Base-by-base conservation (phyloP, 2,888 invertebrate species). In the Lucinisca nassula region DNA sequence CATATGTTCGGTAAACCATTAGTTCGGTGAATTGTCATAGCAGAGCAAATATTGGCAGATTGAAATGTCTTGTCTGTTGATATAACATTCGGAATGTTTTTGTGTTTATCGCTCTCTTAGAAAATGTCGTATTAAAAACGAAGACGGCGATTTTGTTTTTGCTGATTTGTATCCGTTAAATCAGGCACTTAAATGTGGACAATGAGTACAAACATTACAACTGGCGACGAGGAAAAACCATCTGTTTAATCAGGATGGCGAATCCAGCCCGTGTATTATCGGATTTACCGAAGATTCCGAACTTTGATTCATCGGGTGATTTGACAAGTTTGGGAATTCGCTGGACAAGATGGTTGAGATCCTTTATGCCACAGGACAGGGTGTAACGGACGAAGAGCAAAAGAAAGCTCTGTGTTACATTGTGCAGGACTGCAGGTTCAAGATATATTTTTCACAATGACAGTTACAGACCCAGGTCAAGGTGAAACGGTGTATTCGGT, bases 301-400 rank as follows among this genome's bases (percentile, higher is more conserved):
- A 80, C 51, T 72, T 80, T 73, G 79, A 80, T 45, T 45, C 79
- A 67, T n/a, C 61, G 61, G 79, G 79, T 14, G 73, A 80, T 49
- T 35, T 51, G 30, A 80, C 45, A n/a, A 35, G 27, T 35, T 35
- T 72, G 8, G 82, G 61, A 51, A 37, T 67, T 8, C 27, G 67
- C 8, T 76, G 82, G 51, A 51, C 76, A 38, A 61, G 49, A 49
- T 82, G 70, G 77, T 3, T 51, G 0, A 17, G 77, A 0, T 17
- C 55, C 1, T 82, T 82, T 24, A 8, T 45, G 45, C 45, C 45
- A 45, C 8, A 45, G 14, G 45, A 17, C 40, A 76, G 35, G 55
- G n/a, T 17, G 58, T 76, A 0, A 55, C 40, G 17, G 72, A 75
- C 1, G 38, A 40, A 1, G 37, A 17, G 0, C 82, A 82, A 27